These are phyloP conservation scores for Hypothenemus hampei DNA, from an alignment of 1,140 invertebrate genomes.

Conservation along the genomic window DNA sequence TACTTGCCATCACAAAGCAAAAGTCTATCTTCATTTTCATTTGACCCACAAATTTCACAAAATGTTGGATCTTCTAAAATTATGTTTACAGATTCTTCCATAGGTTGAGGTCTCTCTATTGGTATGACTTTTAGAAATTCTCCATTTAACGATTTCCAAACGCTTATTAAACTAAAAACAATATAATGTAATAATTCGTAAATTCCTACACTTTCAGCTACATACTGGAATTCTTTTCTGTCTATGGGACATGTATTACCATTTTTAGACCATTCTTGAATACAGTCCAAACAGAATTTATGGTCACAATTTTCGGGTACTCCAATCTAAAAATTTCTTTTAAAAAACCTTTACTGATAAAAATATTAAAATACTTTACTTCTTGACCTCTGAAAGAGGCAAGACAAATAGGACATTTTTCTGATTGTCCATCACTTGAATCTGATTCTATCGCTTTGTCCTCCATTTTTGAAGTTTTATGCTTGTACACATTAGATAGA, in stretches of 20 bases:
- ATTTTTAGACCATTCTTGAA: constrained; percentile 89
- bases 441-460: constrained; percentile 46
- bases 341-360: not conserved
- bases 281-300: constrained; percentile 82
- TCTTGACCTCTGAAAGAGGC: constrained; percentile 67
- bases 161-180: constrained; percentile 69
- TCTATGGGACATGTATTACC: constrained; percentile 95
- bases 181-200: not conserved
- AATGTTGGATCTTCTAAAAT: constrained; percentile 63
- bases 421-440: constrained; percentile 64
- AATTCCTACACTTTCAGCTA: not conserved
- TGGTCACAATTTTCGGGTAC: constrained; percentile 84
- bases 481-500: too few species aligned
- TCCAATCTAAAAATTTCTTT: constrained; percentile 50
- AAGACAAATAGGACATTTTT: constrained; percentile 83
- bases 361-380: constrained; percentile 29
- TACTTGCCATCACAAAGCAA: constrained; percentile 73
- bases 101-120: constrained; percentile 52
- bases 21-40: constrained; percentile 81
- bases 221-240: constrained; percentile 54
- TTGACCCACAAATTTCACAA: constrained; percentile 75
- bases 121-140: constrained; percentile 56
- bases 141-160: constrained; percentile 62
- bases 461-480: constrained; percentile 5
- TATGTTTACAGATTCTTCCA: constrained; percentile 48